These are phyloP conservation scores for Antechinus stuartii DNA, from an alignment of 2,113 vertebrate genomes.

Conservation along the genomic window DNA sequence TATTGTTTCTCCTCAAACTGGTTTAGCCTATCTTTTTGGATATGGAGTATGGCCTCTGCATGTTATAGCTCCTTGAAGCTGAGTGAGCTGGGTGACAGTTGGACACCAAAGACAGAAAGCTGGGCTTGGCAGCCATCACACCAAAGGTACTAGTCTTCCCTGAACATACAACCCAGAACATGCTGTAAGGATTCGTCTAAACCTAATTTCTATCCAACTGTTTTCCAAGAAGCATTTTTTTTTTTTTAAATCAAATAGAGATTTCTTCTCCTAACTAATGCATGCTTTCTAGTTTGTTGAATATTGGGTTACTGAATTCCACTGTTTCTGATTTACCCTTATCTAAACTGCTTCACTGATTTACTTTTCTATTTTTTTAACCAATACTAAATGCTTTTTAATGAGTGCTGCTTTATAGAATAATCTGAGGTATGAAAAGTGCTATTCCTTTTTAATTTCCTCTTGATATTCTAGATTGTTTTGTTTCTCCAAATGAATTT, in stretches of 20 bases:
- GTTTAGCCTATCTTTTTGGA: not conserved
- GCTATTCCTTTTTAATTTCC: not conserved
- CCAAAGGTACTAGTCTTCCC: not conserved
- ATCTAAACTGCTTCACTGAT: not conserved
- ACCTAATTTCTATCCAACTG: not conserved
- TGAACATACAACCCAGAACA: not conserved
- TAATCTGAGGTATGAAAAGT: not conserved
- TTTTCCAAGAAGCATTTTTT: not conserved
- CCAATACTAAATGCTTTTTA: not conserved
- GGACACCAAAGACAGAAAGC: not conserved
- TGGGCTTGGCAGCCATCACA: not conserved
- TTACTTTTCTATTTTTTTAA: not conserved
- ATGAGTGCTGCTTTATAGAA: not conserved
- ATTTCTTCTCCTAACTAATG: not conserved
- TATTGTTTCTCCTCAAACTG: not conserved
- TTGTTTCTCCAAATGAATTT: not conserved
- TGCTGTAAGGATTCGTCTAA: not conserved
- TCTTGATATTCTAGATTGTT: not conserved
- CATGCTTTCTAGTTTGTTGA: not conserved
- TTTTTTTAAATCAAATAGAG: not conserved
- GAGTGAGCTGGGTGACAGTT: not conserved
- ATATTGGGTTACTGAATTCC: not conserved
- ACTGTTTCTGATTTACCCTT: not conserved
- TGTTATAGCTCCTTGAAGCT: not conserved
- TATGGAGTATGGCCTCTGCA: not conserved